Conservation (phyloP, 2,113 vertebrate species). For the Calypte anna region DNA sequence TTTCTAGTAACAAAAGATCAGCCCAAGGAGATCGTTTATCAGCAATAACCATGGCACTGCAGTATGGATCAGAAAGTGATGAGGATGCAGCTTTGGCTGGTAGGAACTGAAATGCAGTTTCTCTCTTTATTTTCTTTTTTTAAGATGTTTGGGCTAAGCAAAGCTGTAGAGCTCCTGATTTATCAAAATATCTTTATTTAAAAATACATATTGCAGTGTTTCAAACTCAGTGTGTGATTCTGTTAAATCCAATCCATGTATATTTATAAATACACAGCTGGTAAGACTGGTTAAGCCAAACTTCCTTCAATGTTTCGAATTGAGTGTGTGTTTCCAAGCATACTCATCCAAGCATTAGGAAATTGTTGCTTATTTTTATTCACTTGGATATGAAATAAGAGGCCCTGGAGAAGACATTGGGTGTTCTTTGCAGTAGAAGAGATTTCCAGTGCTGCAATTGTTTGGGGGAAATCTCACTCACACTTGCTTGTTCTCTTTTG, state of each 20-base stretch:
- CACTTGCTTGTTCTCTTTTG: background rate
- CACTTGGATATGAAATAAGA: background rate
- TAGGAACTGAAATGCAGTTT: slow-evolving; percentile 64
- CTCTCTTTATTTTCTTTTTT: background rate
- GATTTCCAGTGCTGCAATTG: background rate
- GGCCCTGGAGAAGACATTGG: background rate
- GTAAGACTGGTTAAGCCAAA: background rate
- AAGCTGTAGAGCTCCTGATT: background rate
- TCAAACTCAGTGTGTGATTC: background rate
- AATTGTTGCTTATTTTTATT: background rate
- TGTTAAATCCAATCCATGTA: background rate
- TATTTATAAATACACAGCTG: background rate
- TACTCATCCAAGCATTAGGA: too few relatives aligned
- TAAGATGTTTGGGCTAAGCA: background rate
- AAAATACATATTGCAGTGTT: background rate
- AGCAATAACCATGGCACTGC: slow-evolving; percentile 96
- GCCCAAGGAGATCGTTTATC: slow-evolving; percentile 94
- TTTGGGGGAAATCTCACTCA: background rate
- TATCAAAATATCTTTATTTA: background rate
- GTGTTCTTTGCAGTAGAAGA: background rate
- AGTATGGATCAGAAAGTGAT: slow-evolving; percentile 97
- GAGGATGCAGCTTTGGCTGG: slow-evolving; percentile 94
- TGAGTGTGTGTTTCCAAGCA: too few relatives aligned
- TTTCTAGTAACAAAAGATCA: slow-evolving; percentile 90
- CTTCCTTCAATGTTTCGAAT: too few relatives aligned